Conservation (phyloP, 2,113 vertebrate species). For the Bothrops jararaca region DNA sequence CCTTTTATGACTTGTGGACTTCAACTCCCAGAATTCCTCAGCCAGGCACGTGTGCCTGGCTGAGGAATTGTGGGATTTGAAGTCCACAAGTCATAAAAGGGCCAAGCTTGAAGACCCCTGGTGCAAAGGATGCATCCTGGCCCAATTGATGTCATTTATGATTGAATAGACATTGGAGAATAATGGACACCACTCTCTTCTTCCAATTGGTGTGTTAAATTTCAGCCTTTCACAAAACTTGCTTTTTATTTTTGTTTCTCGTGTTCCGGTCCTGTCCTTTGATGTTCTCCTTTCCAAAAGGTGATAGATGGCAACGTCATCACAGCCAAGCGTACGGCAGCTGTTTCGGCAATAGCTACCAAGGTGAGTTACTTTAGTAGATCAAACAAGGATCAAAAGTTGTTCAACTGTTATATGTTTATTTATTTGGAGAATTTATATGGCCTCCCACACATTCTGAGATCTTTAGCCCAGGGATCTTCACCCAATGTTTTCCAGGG, state of each 20-base stretch:
- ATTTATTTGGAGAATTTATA: not conserved
- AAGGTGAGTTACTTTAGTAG: slow-evolving; percentile 78
- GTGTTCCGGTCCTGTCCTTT: not conserved
- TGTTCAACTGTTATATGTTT: not conserved
- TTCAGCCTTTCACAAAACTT: not conserved
- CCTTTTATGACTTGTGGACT: too few species aligned
- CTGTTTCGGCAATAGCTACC: slow-evolving; percentile 91
- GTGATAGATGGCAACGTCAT: slow-evolving; percentile 88
- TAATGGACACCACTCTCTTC: not conserved
- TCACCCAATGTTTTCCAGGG: not conserved
- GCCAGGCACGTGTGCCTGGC: too few species aligned
- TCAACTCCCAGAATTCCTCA: too few species aligned
- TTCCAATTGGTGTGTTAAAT: not conserved
- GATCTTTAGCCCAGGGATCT: not conserved
- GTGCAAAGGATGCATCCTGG: not conserved
- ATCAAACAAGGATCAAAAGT: not conserved
- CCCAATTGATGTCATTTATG: not conserved
- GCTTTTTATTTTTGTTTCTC: fast-evolving
- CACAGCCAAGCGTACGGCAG: slow-evolving; percentile 88
- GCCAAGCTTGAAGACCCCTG: too few species aligned
- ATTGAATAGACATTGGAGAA: not conserved
- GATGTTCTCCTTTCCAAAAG: slow-evolving; percentile 63
- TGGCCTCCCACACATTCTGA: too few species aligned
- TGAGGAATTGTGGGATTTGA: too few species aligned
- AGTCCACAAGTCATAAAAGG: too few species aligned